phyloP scores from a whole-genome alignment of 2,888 invertebrate species.

The Serrognathus titanus region DNA sequence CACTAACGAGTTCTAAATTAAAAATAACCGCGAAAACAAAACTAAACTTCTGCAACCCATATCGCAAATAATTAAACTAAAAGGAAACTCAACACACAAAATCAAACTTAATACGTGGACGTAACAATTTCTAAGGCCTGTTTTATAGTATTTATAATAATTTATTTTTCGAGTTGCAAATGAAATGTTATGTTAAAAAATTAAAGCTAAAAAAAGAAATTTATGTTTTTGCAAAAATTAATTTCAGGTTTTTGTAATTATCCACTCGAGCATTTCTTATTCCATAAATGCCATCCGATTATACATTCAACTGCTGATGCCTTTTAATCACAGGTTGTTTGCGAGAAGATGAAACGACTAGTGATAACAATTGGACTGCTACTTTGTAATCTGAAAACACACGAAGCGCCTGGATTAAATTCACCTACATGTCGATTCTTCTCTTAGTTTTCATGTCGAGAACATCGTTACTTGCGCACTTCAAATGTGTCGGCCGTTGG shows the following conservation, averaged over 20 bases:
- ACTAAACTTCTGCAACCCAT: too few relatives aligned
- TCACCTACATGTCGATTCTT: constrained; percentile 35
- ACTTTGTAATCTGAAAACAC: constrained; percentile 5
- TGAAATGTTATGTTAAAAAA: too few relatives aligned
- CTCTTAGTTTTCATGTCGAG: constrained; percentile 26
- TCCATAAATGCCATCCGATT: constrained; percentile 5
- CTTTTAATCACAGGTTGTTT: constrained; percentile 13
- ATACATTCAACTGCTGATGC: constrained; percentile 11
- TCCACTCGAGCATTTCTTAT: neutral
- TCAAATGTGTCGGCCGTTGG: neutral
- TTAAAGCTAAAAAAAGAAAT: too few relatives aligned
- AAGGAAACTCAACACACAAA: too few relatives aligned
- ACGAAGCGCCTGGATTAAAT: constrained; percentile 30
- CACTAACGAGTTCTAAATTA: too few relatives aligned
- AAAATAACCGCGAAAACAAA: too few relatives aligned
- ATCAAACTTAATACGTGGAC: too few relatives aligned
- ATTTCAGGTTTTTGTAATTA: too few relatives aligned
- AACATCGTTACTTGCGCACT: constrained; percentile 2
- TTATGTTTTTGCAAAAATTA: neutral
- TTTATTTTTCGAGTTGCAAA: too few relatives aligned
- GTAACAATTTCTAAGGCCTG: too few relatives aligned
- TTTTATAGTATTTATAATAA: too few relatives aligned
- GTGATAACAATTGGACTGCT: constrained; percentile 17
- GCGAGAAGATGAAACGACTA: constrained; percentile 12
- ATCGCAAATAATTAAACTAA: too few relatives aligned